Conservation (phyloP, 2,888 invertebrate genomes). For the Pterostichus niger region DNA sequence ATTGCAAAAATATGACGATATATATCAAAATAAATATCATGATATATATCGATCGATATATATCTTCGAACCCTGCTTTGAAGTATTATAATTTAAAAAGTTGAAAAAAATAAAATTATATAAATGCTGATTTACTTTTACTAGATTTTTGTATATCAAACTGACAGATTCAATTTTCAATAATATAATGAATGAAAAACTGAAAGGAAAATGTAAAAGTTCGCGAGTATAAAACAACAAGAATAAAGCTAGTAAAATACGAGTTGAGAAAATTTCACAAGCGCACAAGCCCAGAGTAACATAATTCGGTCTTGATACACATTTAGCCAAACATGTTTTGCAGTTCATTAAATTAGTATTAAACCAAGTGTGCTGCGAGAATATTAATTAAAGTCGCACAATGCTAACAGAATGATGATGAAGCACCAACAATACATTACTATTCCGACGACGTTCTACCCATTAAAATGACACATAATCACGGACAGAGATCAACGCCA, state of each 20-base stretch:
- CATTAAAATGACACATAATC: slow-evolving; percentile 60
- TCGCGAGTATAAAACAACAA: neutral
- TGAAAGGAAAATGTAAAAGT: neutral
- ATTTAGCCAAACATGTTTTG: slow-evolving; percentile 39
- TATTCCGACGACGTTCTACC: slow-evolving; percentile 45
- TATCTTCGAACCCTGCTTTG: too few relatives aligned
- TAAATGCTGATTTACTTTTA: too few relatives aligned
- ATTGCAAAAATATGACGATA: too few relatives aligned
- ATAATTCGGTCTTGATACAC: slow-evolving; percentile 1
- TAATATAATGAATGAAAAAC: neutral
- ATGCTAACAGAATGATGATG: slow-evolving; percentile 57
- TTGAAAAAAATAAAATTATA: too few relatives aligned
- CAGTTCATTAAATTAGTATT: slow-evolving; percentile 56
- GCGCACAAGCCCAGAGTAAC: neutral
- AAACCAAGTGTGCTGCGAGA: slow-evolving; percentile 19
- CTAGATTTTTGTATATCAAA: too few relatives aligned
- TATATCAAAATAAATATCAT: too few relatives aligned
- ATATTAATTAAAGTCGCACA: slow-evolving; percentile 52
- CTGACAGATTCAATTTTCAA: too few relatives aligned
- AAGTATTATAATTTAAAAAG: too few relatives aligned
- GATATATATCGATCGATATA: too few relatives aligned
- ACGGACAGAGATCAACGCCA: neutral
- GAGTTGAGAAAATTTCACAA: too few relatives aligned
- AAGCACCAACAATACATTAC: slow-evolving; percentile 59
- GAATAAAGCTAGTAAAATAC: neutral